Evolutionary conservation across 2,888 invertebrate species (phyloP), one percentile per base, ranked within the genome.

Genomic region (Diploptera punctata): DNA sequence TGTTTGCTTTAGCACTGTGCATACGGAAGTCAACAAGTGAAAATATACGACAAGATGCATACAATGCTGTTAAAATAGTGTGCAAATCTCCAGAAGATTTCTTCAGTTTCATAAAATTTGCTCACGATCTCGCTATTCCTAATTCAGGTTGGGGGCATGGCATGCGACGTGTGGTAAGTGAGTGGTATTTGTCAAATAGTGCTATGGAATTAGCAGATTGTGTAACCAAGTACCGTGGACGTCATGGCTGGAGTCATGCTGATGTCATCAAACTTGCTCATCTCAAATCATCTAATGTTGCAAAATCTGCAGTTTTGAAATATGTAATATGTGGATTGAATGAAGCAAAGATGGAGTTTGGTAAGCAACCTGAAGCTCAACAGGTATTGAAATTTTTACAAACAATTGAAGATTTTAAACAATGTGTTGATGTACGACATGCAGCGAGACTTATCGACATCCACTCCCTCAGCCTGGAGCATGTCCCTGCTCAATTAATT

Each of bases 221-320:
- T 76, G 85, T 92, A 21, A 88, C 89, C 3, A 86, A 87, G 79
- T 87, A 87, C 70, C 87, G 86, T 67, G 87, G 88, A 9, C 86
- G 89, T 75, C 87, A 90, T 77, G 90, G 91, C 3, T 91, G 92
- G 85, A 87, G 87, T 0, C 93, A 94, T 80, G 90, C 89, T 78
- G 92, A 91, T 77, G 83, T 93, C n/a, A 82, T 91, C 0, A 87
- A 87, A 77, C 85, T 90, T 78, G 88, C 86, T 31, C 91, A 91
- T 80, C 78, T 87, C 3, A 88, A 88, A 80, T 76, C 86, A 57
- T 81, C 82, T n/a, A 81, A 82, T 72, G 79, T 82, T 76, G 82
- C 78, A 4, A 77, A 74, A 24, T 75, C 77, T 74, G 77, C 80
- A 19, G 76, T 82, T 44, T 68, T 82, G 79, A 29, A 76, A 81